Percentiles rank a stretch among this genome's conserved stretches.
phyloP scores from a whole-genome alignment of 2,113 vertebrate species.

The Cichladusa arquata region DNA sequence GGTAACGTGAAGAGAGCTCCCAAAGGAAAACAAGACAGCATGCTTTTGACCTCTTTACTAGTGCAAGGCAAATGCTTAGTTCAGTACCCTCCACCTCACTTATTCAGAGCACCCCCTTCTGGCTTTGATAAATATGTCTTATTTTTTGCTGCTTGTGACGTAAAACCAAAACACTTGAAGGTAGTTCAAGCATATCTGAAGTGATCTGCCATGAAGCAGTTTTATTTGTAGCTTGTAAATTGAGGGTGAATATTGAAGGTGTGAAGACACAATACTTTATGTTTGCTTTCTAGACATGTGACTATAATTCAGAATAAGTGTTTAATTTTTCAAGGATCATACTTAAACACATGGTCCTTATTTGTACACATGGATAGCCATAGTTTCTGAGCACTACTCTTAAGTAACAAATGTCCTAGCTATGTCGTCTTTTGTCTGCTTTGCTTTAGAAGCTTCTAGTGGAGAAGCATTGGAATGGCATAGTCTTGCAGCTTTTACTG shows the following conservation, averaged over 20 bases:
- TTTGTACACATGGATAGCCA: background rate
- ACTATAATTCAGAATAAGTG: background rate
- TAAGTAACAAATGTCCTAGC: background rate
- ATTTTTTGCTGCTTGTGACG: background rate
- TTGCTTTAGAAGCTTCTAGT: slow-evolving; percentile 4
- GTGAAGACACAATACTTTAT: background rate
- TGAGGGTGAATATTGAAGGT: background rate
- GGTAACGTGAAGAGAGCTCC: background rate
- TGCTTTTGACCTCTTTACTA: background rate
- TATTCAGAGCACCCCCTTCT: slow-evolving; percentile 44
- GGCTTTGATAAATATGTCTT: background rate
- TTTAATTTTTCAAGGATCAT: background rate
- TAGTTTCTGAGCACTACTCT: background rate
- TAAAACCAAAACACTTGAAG: background rate
- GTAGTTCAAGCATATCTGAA: background rate
- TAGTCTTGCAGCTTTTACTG: background rate
- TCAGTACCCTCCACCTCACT: background rate
- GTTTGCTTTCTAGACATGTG: background rate
- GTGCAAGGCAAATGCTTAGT: background rate
- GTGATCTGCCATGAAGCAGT: background rate
- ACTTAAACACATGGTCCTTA: background rate
- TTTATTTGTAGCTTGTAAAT: background rate
- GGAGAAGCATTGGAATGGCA: background rate
- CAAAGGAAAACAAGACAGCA: background rate
- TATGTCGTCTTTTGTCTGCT: background rate